These are phyloP conservation scores for Parapsyche elsis DNA, from an alignment of 1,140 invertebrate genomes.

Conservation along the genomic window DNA sequence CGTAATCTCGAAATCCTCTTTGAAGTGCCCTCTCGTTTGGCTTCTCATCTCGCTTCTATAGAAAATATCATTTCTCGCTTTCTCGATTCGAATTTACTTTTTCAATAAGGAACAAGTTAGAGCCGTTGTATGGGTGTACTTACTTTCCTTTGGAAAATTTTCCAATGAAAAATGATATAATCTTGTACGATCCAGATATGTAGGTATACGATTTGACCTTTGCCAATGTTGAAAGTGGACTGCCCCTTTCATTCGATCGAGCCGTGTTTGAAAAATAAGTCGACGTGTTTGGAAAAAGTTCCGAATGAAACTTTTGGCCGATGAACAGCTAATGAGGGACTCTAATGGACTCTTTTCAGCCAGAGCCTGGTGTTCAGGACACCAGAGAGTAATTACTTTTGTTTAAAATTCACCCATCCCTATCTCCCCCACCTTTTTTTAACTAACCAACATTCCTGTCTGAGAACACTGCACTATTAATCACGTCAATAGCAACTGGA, in stretches of 20 bases:
- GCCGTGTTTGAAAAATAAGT: background rate
- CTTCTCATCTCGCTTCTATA: background rate
- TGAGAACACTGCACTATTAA: background rate
- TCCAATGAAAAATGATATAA: too few species aligned
- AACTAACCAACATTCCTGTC: background rate
- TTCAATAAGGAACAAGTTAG: background rate
- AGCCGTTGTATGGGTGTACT: too few species aligned
- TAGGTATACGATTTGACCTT: background rate
- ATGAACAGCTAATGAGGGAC: constrained; percentile 2
- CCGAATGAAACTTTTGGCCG: background rate
- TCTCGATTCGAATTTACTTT: background rate
- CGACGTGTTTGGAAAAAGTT: constrained; percentile 17
- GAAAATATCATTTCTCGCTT: background rate
- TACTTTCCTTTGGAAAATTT: too few species aligned
- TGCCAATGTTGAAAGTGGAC: background rate
- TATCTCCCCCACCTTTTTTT: background rate
- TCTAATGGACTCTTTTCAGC: constrained; percentile 24
- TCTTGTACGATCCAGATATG: too few species aligned
- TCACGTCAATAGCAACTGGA: background rate
- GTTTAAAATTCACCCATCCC: constrained; percentile 7
- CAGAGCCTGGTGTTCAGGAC: constrained; percentile 8
- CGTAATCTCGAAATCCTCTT: background rate
- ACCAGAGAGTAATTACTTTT: constrained; percentile 30
- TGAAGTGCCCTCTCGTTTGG: background rate
- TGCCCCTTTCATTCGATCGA: too few species aligned